Evolutionary conservation across 2,888 invertebrate species (phyloP), one percentile per base, ranked within the genome.

Genomic region (Arctia plantaginis): DNA sequence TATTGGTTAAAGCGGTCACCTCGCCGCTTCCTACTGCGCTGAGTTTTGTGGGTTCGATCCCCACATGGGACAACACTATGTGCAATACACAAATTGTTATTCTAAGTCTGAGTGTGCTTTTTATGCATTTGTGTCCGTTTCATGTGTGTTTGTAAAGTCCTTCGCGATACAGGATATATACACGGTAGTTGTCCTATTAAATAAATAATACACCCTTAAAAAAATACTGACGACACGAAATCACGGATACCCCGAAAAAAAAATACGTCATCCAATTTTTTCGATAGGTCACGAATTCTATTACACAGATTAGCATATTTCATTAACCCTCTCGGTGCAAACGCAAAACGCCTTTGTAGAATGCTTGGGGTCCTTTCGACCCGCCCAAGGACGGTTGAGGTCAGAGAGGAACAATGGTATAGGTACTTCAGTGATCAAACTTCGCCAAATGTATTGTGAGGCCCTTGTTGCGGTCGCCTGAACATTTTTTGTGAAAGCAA

Each of bases 291-390:
- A 88, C 87, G 88, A 82, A 85, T 84, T 72, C 85, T 87, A 88
- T 88, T 86, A 88, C 73, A 64, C 69, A 79, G 80, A 88, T 88
- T 88, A 87, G 87, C 88, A 88, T 88, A 85, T 88, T 88, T 88
- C 86, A 88, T 88, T 87, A 88, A 87, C 84, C 84, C 85, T 75
- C 82, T 77, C 82, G 74, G 74, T 80, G 78, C 81, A 78, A 77
- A 82, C 80, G 85, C 78, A 80, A 82, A 85, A 85, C 78, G 82
- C 85, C 76, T 85, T 85, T 82, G 84, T 82, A 78, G 76, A 75
- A 73, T 76, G 75, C 80, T 78, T 55, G 75, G 71, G 77, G 78
- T 79, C 84, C 74, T 75, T 76, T 75, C 35, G 35, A 80, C 66
- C 67, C 13, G 27, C 71, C 59, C 73, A 74, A 78, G 69, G 78